Evolutionary conservation across 2,888 invertebrate genomes (phyloP).

Genomic region (Microctonus hyperodae): DNA sequence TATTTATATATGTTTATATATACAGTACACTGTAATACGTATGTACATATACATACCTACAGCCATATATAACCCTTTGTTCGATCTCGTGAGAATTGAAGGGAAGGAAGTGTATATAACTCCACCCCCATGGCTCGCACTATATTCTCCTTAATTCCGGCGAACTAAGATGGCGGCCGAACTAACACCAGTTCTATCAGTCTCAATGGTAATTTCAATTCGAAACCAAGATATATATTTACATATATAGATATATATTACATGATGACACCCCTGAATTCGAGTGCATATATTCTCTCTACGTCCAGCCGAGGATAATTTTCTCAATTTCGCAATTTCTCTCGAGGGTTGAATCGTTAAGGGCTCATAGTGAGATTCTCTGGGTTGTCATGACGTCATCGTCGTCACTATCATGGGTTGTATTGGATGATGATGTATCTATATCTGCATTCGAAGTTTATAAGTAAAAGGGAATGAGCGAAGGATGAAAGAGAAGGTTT

Average conservation of each 20-base stretch:
- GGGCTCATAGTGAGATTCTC: conserved; percentile 62
- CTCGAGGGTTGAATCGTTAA: conserved; percentile 62
- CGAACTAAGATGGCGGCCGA: conserved; percentile 29
- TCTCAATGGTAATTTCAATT: not conserved
- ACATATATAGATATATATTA: conserved; percentile 22
- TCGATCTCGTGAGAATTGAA: not conserved
- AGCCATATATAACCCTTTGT: not conserved
- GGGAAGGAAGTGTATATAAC: not conserved
- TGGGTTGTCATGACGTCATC: conserved; percentile 46
- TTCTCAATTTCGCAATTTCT: conserved; percentile 63
- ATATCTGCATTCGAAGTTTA: conserved; percentile 28
- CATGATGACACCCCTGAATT: conserved; percentile 20
- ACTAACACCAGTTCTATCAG: conserved; percentile 14
- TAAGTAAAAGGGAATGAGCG: conserved; percentile 25
- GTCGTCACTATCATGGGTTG: conserved; percentile 41
- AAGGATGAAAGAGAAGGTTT: conserved; percentile 34
- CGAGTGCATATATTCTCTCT: conserved; percentile 50
- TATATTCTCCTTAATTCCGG: conserved; percentile 19
- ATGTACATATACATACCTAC: no score
- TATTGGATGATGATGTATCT: conserved; percentile 31
- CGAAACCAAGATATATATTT: conserved; percentile 23
- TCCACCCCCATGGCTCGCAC: not conserved
- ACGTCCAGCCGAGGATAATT: conserved; percentile 59
- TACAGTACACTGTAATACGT: no score
- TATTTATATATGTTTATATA: conserved; percentile 15